Evolutionary conservation across 2,888 invertebrate genomes (phyloP), one percentile per base, ranked within the genome.

Genomic region (Callyntrura guangdongensis): DNA sequence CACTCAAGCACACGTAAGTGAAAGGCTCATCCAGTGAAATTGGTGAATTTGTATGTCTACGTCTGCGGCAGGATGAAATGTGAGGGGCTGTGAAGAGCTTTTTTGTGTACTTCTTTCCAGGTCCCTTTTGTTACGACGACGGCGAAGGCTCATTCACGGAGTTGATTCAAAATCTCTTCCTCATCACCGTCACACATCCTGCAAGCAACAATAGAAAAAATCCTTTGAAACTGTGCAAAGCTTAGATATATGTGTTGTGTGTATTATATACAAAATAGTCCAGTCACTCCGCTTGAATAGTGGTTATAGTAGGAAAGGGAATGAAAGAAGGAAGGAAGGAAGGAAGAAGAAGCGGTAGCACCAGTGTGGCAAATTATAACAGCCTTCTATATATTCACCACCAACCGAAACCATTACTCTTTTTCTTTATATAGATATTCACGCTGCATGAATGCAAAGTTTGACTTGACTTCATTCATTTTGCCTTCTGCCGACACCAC

Each of bases 281-380:
- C 25, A 53, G 77, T 77, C 47, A 77, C 45, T 72, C 59, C 27
- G 47, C 77, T 61, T 77, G 47, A 77, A 86, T 25, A 11, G 22
- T 59, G 47, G 61, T n/a, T n/a, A 82, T 5, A 45, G 20, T 11
- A 20, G 14, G 17, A 64, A 47, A 77, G 22, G 8, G 74, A 25
- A 72, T 72, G 72, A 72, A 85, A 49, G 45, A 36, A 77, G 86
- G 86, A 86, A 79, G 86, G 79, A 84, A 84, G 17, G 36, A 69
- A 64, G 77, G 53, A 79, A 59, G 59, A 61, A 61, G 59, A 14
- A 36, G n/a, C 27, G 36, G 82, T 6, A 64, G 36, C 59, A 56
- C 3, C 25, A 59, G 27, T 77, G 77, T 77, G 56, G 77, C 14
- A 56, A 77, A 77, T 56, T 56, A 27, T 77, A 77, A 56, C 77